These are phyloP conservation scores for Apteryx mantelli DNA, from an alignment of 2,113 vertebrate species.

Conservation along the genomic window DNA sequence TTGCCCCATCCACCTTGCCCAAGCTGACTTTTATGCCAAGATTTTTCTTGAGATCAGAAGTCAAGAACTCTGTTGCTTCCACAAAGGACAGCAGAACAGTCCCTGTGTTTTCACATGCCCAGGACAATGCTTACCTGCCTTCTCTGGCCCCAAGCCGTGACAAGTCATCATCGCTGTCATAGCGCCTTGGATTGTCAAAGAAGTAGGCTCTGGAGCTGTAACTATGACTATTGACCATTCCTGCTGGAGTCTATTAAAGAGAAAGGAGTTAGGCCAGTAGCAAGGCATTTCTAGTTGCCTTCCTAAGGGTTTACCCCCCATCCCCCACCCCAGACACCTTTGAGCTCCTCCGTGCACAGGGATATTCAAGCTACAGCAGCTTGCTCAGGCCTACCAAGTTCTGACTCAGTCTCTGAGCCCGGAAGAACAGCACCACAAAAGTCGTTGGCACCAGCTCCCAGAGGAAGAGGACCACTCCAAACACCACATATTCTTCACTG, in stretches of 20 bases:
- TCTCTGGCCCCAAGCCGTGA: conserved; percentile 85
- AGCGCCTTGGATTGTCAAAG: conserved; percentile 95
- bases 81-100: neutral
- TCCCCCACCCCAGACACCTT: neutral
- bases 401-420: conserved; percentile 90
- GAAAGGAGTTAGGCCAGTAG: neutral
- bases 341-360: neutral
- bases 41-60: neutral
- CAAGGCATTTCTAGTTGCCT: neutral
- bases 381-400: conserved; percentile 86
- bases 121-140: conserved; percentile 61
- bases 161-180: conserved; percentile 95
- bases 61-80: neutral
- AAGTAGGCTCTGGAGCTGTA: conserved; percentile 95
- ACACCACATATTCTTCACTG: conserved; percentile 88
- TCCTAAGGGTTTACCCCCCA: neutral
- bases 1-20: neutral
- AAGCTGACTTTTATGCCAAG: neutral
- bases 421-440: conserved; percentile 92
- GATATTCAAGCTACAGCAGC: neutral
- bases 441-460: conserved; percentile 95
- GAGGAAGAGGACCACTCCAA: conserved; percentile 93
- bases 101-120: conserved; percentile 61
- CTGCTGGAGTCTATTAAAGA: conserved; percentile 83
- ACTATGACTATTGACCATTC: conserved; percentile 94